These are phyloP conservation scores for Antheraea yamamai DNA, from an alignment of 2,888 invertebrate genomes.

Conservation along the genomic window DNA sequence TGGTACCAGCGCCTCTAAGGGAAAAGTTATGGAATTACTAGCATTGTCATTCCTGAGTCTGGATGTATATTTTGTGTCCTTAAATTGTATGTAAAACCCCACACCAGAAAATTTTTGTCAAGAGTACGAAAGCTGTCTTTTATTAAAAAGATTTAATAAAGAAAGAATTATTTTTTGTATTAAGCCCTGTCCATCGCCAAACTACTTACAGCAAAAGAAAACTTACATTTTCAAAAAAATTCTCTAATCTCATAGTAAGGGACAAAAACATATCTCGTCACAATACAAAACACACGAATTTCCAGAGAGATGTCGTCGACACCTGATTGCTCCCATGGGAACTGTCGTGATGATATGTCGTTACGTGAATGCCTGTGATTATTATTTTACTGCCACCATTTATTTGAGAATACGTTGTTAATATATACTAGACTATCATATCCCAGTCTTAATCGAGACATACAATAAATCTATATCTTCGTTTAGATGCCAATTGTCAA, in stretches of 20 bases:
- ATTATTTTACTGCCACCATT: slow-evolving; percentile 1
- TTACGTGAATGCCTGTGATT: background rate
- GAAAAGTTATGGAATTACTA: no score
- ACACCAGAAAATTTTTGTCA: no score
- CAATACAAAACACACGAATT: slow-evolving; percentile 6
- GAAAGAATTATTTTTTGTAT: no score
- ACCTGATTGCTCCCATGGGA: slow-evolving; percentile 34
- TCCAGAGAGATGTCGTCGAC: slow-evolving; percentile 18
- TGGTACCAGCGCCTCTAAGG: no score
- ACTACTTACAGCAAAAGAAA: no score
- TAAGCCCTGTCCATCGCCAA: no score
- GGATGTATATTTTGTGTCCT: no score
- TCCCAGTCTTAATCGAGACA: background rate
- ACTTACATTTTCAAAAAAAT: background rate
- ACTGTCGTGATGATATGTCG: slow-evolving; percentile 21
- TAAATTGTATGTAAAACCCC: no score
- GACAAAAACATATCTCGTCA: background rate
- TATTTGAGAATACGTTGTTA: background rate
- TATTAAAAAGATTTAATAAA: no score
- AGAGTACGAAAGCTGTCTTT: no score
- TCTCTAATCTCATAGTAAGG: slow-evolving; percentile 2
- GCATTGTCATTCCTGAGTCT: no score
- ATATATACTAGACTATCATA: background rate
- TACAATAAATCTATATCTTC: background rate
- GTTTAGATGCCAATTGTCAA: background rate